A percentile compares a stretch with the other conserved stretches of the same genome.
Evolutionary conservation across 2,113 vertebrate species (phyloP).

Genomic region (Sceloporus undulatus): DNA sequence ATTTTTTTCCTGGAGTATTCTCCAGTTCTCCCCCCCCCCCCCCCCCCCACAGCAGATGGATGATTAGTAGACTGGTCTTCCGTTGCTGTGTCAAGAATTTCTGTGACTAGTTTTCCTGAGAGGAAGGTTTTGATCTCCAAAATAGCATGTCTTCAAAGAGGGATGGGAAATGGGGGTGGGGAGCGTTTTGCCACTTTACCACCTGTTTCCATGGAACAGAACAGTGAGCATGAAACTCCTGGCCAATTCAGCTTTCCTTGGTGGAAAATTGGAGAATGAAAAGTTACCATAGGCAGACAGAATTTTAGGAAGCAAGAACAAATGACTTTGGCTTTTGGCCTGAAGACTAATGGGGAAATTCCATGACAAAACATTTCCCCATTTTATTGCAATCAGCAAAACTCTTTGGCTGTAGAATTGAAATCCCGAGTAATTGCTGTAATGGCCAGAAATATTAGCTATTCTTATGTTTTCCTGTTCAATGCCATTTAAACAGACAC

Average conservation of each 20-base stretch:
- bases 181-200: neutral
- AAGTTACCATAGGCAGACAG: slow-evolving; percentile 1
- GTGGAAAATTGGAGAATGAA: slow-evolving; percentile 25
- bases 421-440: neutral
- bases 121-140: slow-evolving; percentile 29
- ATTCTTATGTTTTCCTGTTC: neutral
- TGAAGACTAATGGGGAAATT: slow-evolving; percentile 10
- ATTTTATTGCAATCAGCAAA: neutral
- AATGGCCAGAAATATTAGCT: neutral
- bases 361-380: slow-evolving; percentile 1
- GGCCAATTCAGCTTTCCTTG: slow-evolving; percentile 15
- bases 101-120: slow-evolving; percentile 1
- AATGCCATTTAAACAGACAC: neutral
- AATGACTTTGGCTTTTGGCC: slow-evolving; percentile 13
- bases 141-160: neutral
- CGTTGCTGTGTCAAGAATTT: neutral
- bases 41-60: neutral
- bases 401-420: neutral
- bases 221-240: neutral
- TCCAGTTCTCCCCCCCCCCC: neutral
- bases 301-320: slow-evolving; percentile 11
- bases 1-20: neutral
- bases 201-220: slow-evolving; percentile 20
- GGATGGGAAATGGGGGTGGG: neutral
- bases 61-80: neutral